Evolutionary conservation across 2,113 vertebrate species (phyloP).

Genomic region (Smithornis capensis): DNA sequence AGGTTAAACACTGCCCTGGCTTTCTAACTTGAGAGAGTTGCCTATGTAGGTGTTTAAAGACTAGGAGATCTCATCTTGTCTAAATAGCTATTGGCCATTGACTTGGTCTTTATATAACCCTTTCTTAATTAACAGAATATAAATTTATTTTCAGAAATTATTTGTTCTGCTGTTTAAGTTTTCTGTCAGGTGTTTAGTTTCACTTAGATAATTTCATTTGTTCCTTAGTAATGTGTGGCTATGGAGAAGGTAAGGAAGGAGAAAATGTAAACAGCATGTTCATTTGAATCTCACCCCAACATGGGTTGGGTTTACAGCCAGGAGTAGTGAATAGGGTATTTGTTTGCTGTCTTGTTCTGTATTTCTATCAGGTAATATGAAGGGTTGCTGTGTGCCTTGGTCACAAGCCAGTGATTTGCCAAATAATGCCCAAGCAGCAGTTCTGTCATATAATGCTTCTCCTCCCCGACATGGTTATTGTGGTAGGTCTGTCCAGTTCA

Average conservation of each 20-base stretch:
- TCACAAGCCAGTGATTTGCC: not conserved
- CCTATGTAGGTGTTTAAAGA: not conserved
- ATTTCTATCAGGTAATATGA: not conserved
- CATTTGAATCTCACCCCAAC: not conserved
- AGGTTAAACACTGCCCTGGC: not conserved
- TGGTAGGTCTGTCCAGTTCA: not conserved
- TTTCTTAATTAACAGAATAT: not conserved
- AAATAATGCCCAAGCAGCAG: not conserved
- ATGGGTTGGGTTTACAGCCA: not conserved
- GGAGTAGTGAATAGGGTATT: not conserved
- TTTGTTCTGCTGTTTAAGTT: not conserved
- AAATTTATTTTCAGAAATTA: not conserved
- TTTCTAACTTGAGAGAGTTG: not conserved
- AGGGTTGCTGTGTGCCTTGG: not conserved
- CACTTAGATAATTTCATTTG: not conserved
- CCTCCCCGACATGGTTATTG: not conserved
- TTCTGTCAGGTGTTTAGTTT: not conserved
- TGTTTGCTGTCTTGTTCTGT: not conserved
- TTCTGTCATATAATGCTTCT: rapidly evolving
- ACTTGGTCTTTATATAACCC: not conserved
- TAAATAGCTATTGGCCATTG: not conserved
- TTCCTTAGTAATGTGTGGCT: not conserved
- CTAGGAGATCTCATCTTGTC: not conserved
- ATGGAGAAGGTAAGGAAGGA: not conserved
- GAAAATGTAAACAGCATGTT: not conserved